Base-by-base conservation (phyloP, 2,113 vertebrate genomes). In the Sula dactylatra region DNA sequence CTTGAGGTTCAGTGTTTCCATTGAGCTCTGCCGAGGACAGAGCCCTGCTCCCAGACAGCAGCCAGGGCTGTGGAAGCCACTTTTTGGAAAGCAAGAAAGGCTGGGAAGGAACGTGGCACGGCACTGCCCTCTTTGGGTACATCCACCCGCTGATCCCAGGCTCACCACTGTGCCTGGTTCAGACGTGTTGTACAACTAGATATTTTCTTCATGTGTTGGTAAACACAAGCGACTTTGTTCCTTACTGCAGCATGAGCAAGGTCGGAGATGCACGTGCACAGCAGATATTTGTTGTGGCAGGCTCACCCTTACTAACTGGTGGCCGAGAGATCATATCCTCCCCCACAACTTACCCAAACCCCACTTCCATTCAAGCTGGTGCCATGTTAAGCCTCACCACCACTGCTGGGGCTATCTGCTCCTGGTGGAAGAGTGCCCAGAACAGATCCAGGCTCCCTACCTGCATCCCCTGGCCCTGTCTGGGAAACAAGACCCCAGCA, bases 121-220 rank as follows among this genome's bases (percentile, higher is more conserved):
- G 89, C 84, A 84, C 65, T 79, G 94, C 88, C 85, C 84, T 90
- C 87, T 59, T 22, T 64, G 95, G 95, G 72, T 38, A 45, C 59
- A 29, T 19, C 79, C 76, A 18, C 47, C 50, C 6, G 3, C 86
- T 2, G 13, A 24, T 2, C 58, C 40, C 40, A 11, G 38, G 16
- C 61, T 54, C 34, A 14, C 13, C 2, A 3, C 84, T 12, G 10
- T 1, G 16, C 29, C 40, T 4, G 24, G 42, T 4, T 40, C 52
- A 24, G 52, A 2, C 1, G 0, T 7, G 42, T 12, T 7, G 49
- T 6, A n/a, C 38, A 62, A n/a, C 59, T 18, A 10, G 14, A 8
- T 4, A 52, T 36, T 61, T 19, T 7, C 55, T 25, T 8, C 9
- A 0, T 0, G 1, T 18, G 11, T 79, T 13, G n/a, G 21, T 9